Conservation (phyloP, 2,113 vertebrate species). For the Chionodraco myersi region DNA sequence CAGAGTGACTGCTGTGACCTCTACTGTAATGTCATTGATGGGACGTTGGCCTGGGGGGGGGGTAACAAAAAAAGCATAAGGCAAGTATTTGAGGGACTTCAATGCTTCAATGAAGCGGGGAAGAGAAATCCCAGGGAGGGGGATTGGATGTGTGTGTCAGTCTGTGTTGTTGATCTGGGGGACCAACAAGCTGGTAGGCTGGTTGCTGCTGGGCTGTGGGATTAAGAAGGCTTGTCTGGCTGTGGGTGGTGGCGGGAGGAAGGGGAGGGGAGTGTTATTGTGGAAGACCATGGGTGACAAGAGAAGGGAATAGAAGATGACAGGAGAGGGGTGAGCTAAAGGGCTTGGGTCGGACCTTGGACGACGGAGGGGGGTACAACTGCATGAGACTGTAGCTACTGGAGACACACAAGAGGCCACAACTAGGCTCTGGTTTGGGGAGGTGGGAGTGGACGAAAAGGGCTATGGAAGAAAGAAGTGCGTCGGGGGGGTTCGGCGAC, state of each 20-base stretch:
- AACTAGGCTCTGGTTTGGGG: neutral
- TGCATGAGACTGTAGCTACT: slow-evolving; percentile 6
- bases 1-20: slow-evolving; percentile 72
- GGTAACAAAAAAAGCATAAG: neutral
- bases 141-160: slow-evolving; percentile 44
- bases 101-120: slow-evolving; percentile 34
- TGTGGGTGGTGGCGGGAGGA: slow-evolving; percentile 73
- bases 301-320: slow-evolving; percentile 52
- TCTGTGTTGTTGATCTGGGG: slow-evolving; percentile 76
- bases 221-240: slow-evolving; percentile 84
- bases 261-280: slow-evolving; percentile 77
- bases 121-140: slow-evolving; percentile 46
- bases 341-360: slow-evolving; percentile 25
- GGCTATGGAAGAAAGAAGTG: neutral
- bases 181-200: slow-evolving; percentile 75
- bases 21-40: slow-evolving; percentile 69
- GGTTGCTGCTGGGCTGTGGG: slow-evolving; percentile 78
- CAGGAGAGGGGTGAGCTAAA: slow-evolving; percentile 41
- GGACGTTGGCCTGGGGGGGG: slow-evolving; percentile 4
- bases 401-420: neutral
- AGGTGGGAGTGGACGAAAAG: neutral
- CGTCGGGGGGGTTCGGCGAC: neutral
- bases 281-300: slow-evolving; percentile 65
- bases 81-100: slow-evolving; percentile 22
- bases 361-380: neutral